Base-by-base conservation (phyloP, 2,888 invertebrate genomes). In the Mimumesa dahlbomi region DNA sequence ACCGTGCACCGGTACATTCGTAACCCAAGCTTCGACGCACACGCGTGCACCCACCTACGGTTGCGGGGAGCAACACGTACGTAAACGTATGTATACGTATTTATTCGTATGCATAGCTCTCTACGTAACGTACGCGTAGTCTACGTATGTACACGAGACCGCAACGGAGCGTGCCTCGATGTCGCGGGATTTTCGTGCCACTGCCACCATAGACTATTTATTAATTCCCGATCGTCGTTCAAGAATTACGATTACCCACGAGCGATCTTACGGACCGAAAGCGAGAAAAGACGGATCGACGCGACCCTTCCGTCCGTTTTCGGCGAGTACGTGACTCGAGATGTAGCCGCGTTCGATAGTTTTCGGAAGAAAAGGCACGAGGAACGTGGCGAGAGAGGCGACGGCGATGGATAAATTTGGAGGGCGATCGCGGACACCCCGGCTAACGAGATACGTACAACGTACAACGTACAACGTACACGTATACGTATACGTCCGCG, bases 11-110 rank as follows among this genome's bases (percentile, higher is more conserved):
- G 38, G 72, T 72, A 61, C 65, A 64, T 64, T 66, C 67, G 75
- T 75, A 75, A 75, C 63, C 75, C 75, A 74, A 75, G 71, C 66
- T 59, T 56, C 56, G 45, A 66, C 75, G 62, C 70, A 74, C 71
- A 74, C 66, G 71, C 65, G 71, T 61, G 54, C 68, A 67, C 54
- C 54, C 65, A 63, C 66, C 38, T 59, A 71, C 53, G 45, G 31
- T 31, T n/a, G 36, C 43, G 22, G 19, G 36, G 64, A 21, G 46
- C 38, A 40, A 36, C 45, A 40, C 68, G 42, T 42, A 25, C 42
- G n/a, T n/a, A n/a, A n/a, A n/a, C n/a, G n/a, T n/a, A n/a, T n/a
- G 31, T 50, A 43, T 11, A 21, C 9, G 56, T 36, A 34, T 45
- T 54, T 54, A 52, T 54, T 49, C 43, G n/a, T n/a, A 29, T 57